phyloP scores from a whole-genome alignment of 2,797 vertebrate species.

The Pipistrellus nathusii region DNA sequence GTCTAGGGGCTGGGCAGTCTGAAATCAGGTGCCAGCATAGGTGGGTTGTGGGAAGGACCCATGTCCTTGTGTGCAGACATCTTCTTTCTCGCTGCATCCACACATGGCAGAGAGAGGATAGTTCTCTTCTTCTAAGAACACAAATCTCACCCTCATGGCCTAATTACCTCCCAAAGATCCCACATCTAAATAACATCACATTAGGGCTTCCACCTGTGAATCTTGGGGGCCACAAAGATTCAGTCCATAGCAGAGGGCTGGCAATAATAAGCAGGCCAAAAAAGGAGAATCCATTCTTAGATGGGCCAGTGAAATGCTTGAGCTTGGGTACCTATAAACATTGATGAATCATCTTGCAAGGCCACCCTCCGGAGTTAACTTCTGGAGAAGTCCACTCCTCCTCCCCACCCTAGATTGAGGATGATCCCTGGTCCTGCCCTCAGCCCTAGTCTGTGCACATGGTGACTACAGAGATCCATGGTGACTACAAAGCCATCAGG shows the following conservation, averaged over 20 bases:
- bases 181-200: background rate
- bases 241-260: background rate
- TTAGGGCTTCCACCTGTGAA: background rate
- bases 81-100: background rate
- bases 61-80: background rate
- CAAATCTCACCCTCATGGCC: background rate
- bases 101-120: rapidly evolving
- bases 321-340: background rate
- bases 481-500: no score
- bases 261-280: background rate
- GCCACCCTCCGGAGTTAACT: background rate
- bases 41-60: background rate
- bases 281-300: background rate
- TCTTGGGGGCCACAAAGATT: background rate
- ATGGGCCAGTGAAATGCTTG: background rate
- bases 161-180: background rate
- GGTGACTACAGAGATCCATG: rapidly evolving
- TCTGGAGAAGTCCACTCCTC: background rate
- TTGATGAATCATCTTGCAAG: background rate
- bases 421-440: background rate
- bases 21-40: background rate
- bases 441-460: no score
- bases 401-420: rapidly evolving
- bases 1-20: background rate
- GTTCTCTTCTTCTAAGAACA: background rate